phyloP scores from a whole-genome alignment of 2,797 vertebrate species.

The Xenopus petersii region DNA sequence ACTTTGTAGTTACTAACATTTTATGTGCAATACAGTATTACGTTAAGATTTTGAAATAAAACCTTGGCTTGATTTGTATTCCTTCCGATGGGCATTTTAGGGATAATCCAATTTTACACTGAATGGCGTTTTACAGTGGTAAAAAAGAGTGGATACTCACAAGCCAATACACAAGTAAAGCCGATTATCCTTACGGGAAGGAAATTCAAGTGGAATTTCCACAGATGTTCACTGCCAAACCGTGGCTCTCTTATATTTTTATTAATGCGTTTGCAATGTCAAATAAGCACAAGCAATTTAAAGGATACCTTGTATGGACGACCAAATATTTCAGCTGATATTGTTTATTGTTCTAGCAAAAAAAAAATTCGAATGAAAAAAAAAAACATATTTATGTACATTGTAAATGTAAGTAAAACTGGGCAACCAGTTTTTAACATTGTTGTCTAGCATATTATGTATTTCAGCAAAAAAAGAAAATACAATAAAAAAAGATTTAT shows the following conservation, averaged over 20 bases:
- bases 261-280: constrained; percentile 65
- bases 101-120: constrained; percentile 63
- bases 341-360: constrained; percentile 68
- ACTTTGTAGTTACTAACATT: constrained; percentile 69
- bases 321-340: constrained; percentile 66
- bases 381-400: constrained; percentile 68
- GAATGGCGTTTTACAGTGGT: constrained; percentile 29
- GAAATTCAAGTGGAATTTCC: constrained; percentile 55
- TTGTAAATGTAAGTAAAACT: constrained; percentile 71
- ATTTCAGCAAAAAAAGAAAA: constrained; percentile 60
- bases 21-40: constrained; percentile 73
- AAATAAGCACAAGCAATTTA: constrained; percentile 72
- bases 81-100: constrained; percentile 57
- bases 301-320: constrained; percentile 60
- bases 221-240: constrained; percentile 71
- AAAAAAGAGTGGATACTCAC: constrained; percentile 61
- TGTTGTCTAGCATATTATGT: constrained; percentile 70
- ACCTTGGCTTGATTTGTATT: constrained; percentile 64
- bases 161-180: constrained; percentile 63
- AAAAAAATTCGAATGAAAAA: constrained; percentile 45
- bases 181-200: constrained; percentile 65
- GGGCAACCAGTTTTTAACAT: constrained; percentile 70
- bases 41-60: constrained; percentile 62
- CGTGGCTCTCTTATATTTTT: constrained; percentile 62
- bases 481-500: constrained; percentile 56